Base-by-base conservation (phyloP, 2,888 invertebrate genomes). In the Platycheirus rosarum region DNA sequence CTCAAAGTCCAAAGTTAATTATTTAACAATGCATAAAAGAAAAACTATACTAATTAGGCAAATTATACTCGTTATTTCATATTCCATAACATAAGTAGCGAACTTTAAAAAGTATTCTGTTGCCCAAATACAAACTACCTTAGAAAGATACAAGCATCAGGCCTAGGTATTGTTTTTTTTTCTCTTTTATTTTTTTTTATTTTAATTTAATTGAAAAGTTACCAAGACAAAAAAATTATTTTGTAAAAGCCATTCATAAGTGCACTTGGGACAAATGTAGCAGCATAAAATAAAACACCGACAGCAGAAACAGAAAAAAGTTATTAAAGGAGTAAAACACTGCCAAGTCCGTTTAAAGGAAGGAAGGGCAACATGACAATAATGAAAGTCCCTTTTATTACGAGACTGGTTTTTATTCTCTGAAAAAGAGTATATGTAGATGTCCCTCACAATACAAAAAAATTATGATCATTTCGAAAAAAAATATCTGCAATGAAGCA, bases 221-320 rank as follows among this genome's bases (percentile, higher is more conserved):
- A 66, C 76, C 60, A 60, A 76, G 65, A 46, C n/a, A n/a, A 49
- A 68, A 75, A 75, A 57, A 57, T 51, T 51, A 65, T 66, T 73
- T 78, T 80, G 49, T 65, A 51, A 70, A 69, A 80, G 60, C 80
- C 70, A 60, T 71, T 26, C 60, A 49, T 80, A 80, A 80, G 80
- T 80, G 80, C 80, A 80, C 80, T 76, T 80, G 80, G 76, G 80
- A 76, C 70, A 80, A 70, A 76, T 69, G 55, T 74, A 63, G 57
- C 65, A 69, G 62, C 18, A 42, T 53, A 63, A 51, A 32, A 49
- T 51, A 63, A 48, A 14, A 11, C 42, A 32, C 48, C 32, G 16
- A 70, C 70, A 77, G 35, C 55, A 79, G 46, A 53, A 23, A n/a
- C n/a, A n/a, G n/a, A n/a, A 75, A 35, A 75, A 80, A 70, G 57